A percentile compares a stretch with the other conserved stretches of the same genome.
These are phyloP conservation scores for Psilanteris sp. DNA, from an alignment of 1,140 invertebrate species.

Conservation along the genomic window DNA sequence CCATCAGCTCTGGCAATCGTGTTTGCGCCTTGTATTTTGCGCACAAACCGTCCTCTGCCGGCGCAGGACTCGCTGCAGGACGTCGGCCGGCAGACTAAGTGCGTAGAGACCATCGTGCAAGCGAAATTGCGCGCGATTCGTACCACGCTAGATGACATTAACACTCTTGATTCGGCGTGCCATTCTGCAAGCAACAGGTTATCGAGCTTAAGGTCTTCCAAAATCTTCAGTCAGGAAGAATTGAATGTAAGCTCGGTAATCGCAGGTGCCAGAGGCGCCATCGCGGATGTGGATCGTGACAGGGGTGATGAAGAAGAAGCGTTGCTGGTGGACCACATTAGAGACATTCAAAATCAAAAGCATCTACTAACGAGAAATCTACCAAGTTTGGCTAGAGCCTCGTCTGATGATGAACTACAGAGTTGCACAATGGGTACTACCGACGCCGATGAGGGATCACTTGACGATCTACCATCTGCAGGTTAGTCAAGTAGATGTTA, in stretches of 20 bases:
- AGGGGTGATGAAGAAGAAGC: constrained; percentile 84
- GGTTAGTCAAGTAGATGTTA: too few species aligned
- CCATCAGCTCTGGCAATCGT: constrained; percentile 94
- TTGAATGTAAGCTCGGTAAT: constrained; percentile 76
- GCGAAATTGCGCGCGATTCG: constrained; percentile 88
- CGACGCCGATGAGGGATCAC: constrained; percentile 85
- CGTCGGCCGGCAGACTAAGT: constrained; percentile 88
- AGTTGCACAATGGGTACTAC: constrained; percentile 82
- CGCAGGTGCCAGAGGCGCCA: constrained; percentile 68
- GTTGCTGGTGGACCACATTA: constrained; percentile 85
- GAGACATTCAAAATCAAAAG: constrained; percentile 89
- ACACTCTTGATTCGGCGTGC: constrained; percentile 90
- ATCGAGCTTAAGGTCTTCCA: constrained; percentile 86
- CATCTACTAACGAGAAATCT: constrained; percentile 89
- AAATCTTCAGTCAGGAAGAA: constrained; percentile 85
- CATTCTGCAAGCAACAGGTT: constrained; percentile 88
- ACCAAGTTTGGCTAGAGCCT: constrained; percentile 87
- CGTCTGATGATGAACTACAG: constrained; percentile 91
- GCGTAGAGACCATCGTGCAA: constrained; percentile 92
- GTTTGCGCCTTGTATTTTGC: constrained; percentile 95
- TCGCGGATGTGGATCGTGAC: constrained; percentile 72
- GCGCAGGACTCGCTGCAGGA: constrained; percentile 94
- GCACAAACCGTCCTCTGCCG: constrained; percentile 90
- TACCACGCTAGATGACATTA: constrained; percentile 91
- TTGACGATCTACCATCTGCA: constrained; percentile 81